phyloP scores from a whole-genome alignment of 2,113 vertebrate species.

The Microcebus tavaratra region DNA sequence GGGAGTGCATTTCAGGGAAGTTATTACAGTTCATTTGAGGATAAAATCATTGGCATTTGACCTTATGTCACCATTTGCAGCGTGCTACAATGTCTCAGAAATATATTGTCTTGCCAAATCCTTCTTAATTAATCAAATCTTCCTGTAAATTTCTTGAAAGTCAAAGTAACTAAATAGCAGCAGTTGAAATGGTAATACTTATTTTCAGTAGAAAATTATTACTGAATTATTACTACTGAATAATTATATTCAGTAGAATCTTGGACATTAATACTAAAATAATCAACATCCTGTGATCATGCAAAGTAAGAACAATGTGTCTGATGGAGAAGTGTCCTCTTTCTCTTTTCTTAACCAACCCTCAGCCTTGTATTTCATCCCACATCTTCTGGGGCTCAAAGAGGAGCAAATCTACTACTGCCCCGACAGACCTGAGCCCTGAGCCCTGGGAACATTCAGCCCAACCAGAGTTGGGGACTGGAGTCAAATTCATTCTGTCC shows the following conservation, averaged over 20 bases:
- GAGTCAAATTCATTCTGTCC: neutral
- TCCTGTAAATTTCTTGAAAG: conserved; percentile 49
- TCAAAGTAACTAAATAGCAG: conserved; percentile 2
- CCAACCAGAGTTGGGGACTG: neutral
- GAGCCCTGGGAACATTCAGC: neutral
- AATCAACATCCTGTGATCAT: neutral
- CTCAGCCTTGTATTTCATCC: neutral
- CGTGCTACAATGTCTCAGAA: conserved; percentile 48
- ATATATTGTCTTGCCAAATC: conserved; percentile 39
- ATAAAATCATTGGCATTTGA: conserved; percentile 66
- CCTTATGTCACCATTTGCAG: conserved; percentile 5
- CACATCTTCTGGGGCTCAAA: neutral
- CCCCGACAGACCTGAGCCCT: neutral
- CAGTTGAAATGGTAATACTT: neutral
- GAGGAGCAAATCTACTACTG: neutral
- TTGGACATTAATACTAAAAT: neutral
- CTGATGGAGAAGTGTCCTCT: neutral
- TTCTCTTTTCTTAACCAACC: neutral
- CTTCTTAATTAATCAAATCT: conserved; percentile 55
- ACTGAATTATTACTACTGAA: too few relatives aligned
- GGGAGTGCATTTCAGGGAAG: conserved; percentile 52
- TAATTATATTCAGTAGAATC: neutral
- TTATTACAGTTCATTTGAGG: conserved; percentile 61
- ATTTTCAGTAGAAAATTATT: neutral
- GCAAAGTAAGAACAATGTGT: neutral